Conservation (phyloP, 2,113 vertebrate species). For the Hippocampus zosterae region DNA sequence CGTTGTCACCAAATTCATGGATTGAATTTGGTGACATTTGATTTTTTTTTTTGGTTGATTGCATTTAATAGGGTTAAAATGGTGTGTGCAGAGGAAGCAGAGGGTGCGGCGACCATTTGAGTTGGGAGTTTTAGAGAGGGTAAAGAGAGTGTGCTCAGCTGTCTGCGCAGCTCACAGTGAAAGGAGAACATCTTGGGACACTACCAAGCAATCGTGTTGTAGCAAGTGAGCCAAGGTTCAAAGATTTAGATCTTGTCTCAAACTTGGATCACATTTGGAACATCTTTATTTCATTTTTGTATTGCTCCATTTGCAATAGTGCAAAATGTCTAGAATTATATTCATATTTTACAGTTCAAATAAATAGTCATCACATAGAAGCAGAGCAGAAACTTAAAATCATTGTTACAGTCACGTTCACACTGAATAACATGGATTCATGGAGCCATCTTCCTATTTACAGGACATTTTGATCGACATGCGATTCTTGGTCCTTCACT, state of each 20-base stretch:
- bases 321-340: conserved; percentile 69
- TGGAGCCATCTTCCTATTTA: conserved; percentile 48
- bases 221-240: conserved; percentile 27
- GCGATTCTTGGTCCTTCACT: conserved; percentile 22
- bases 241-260: background rate
- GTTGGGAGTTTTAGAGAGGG: conserved; percentile 63
- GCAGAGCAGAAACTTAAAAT: conserved; percentile 49
- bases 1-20: conserved; percentile 8
- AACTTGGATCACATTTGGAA: conserved; percentile 57
- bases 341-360: conserved; percentile 63
- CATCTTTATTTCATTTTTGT: conserved; percentile 72
- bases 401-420: conserved; percentile 55
- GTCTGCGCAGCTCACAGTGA: conserved; percentile 65
- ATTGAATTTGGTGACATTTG: conserved; percentile 11
- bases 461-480: conserved; percentile 17
- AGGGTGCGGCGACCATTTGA: conserved; percentile 63
- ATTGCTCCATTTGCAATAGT: conserved; percentile 84
- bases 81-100: conserved; percentile 44
- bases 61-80: conserved; percentile 14
- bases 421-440: conserved; percentile 60
- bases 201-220: conserved; percentile 41
- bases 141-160: conserved; percentile 78
- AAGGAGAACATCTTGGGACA: conserved; percentile 47
- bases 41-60: conserved; percentile 27
- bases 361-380: conserved; percentile 69